Percentiles rank a stretch among this genome's conserved stretches.
phyloP scores from a whole-genome alignment of 2,113 vertebrate species.

The Tretioscincus oriximinensis region DNA sequence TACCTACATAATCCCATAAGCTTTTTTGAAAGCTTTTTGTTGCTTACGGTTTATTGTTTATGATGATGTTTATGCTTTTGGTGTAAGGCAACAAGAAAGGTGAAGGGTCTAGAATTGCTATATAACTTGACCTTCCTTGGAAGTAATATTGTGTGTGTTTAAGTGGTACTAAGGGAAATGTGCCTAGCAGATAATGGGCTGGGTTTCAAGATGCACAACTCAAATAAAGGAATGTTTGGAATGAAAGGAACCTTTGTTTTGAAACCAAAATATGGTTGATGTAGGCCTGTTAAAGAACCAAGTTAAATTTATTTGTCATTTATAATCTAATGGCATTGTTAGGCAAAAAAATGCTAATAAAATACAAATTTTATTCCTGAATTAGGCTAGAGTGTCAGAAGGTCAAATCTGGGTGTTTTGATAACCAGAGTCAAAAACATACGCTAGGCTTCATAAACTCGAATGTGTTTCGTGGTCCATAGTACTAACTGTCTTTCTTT shows the following conservation, averaged over 20 bases:
- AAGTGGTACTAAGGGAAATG: no score
- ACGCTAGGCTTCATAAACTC: not conserved
- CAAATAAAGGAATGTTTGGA: not conserved
- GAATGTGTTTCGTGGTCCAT: not conserved
- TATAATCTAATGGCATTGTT: not conserved
- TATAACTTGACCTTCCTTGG: no score
- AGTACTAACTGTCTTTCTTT: constrained; percentile 47
- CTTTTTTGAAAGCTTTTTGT: no score
- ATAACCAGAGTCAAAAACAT: not conserved
- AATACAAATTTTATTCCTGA: not conserved
- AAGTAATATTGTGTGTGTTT: no score
- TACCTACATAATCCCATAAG: no score
- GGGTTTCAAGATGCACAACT: no score
- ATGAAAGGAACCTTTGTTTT: not conserved
- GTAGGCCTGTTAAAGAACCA: not conserved
- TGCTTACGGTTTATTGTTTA: no score
- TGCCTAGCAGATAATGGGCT: no score
- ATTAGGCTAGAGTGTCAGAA: not conserved
- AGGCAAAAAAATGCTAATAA: not conserved
- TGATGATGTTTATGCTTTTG: no score
- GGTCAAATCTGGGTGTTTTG: not conserved
- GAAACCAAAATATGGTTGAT: not conserved
- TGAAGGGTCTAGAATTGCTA: no score
- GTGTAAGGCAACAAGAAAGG: no score
- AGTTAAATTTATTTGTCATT: not conserved